Evolutionary conservation across 2,797 vertebrate genomes (phyloP).

Genomic region (Tinamus major): DNA sequence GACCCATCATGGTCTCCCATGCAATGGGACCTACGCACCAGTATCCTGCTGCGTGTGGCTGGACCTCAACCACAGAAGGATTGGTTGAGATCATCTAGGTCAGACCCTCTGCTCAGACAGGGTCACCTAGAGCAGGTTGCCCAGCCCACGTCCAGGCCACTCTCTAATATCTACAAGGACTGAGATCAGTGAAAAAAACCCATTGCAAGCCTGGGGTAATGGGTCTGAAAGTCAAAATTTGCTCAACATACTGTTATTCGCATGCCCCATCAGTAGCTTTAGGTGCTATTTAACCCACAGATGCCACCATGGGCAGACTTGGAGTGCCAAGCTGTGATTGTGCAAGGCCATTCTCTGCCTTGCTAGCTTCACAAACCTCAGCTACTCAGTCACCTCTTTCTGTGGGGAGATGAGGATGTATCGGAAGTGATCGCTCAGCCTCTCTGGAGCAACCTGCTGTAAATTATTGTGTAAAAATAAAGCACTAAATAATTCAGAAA

Average conservation of each 20-base stretch:
- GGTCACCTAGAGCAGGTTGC: too few relatives aligned
- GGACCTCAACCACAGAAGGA: too few relatives aligned
- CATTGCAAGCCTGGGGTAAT: background rate
- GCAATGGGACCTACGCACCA: too few relatives aligned
- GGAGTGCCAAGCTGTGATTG: background rate
- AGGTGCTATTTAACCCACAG: background rate
- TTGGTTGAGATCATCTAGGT: too few relatives aligned
- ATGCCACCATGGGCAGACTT: rapidly evolving
- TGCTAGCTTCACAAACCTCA: background rate
- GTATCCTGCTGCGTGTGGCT: background rate
- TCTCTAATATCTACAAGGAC: too few relatives aligned
- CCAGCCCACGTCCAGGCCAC: too few relatives aligned
- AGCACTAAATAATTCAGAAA: background rate
- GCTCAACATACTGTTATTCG: background rate
- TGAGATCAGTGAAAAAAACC: background rate
- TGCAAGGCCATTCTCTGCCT: background rate
- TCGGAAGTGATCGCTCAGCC: background rate
- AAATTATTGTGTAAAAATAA: background rate
- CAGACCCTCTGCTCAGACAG: too few relatives aligned
- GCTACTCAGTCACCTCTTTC: background rate
- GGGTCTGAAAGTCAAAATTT: background rate
- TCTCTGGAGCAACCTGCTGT: background rate
- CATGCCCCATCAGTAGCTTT: background rate
- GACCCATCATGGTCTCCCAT: background rate
- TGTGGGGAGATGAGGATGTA: rapidly evolving